Evolutionary conservation across 2,797 vertebrate species (phyloP), one percentile per base, ranked within the genome.

Genomic region (Danionella dracula): DNA sequence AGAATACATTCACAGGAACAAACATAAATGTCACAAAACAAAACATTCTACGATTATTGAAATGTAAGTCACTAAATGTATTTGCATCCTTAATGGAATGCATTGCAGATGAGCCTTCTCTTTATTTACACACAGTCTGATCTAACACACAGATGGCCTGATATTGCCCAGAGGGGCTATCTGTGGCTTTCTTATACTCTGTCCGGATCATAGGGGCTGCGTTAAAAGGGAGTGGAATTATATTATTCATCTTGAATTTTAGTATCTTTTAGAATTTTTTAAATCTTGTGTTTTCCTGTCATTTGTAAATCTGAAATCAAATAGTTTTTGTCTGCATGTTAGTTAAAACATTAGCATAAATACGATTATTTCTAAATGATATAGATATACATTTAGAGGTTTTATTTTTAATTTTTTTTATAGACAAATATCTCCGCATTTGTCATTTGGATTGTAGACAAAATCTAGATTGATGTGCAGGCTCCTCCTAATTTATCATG

Each of bases 401-500:
- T 48, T 66, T 34, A 8, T 56, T 66, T n/a, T n/a, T n/a, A n/a
- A n/a, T n/a, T n/a, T n/a, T n/a, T n/a, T n/a, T n/a, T n/a, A n/a
- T n/a, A n/a, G 76, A 65, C 58, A 65, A 78, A 79, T 81, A 76
- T 82, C 78, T 83, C 76, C 60, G 75, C 74, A 70, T 83, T 78
- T 70, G 62, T 81, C 78, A 83, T 78, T 71, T 78, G 76, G 66
- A 76, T 41, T 45, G 44, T 38, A 75, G 77, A 85, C 81, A 78
- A 81, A 82, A 65, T 79, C 66, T 73, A 76, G 73, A 76, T 51
- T 73, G 75, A 71, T 48, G 75, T 46, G 63, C 78, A 73, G 68
- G 66, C 79, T 79, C 80, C 78, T 79, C 54, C 72, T 81, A 70
- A 83, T 83, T 78, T 63, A 82, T 85, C 82, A 82, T 78, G 55